Evolutionary conservation across 1,140 invertebrate species (phyloP).

Genomic region (Eriocheir sinensis): DNA sequence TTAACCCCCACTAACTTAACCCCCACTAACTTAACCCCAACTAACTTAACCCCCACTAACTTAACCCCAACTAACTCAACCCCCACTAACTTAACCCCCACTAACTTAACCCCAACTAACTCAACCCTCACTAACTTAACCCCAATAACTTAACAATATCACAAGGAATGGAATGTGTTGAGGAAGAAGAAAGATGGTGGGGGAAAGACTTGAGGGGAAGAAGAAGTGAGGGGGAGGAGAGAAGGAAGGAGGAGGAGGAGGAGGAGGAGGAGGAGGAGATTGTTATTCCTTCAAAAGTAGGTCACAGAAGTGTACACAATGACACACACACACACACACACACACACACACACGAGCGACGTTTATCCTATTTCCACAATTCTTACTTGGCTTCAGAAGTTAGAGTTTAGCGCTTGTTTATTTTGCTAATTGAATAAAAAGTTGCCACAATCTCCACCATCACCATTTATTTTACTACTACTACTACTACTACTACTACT

Average conservation of each 20-base stretch:
- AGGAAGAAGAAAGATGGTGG: not conserved
- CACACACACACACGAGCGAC: slow-evolving; percentile 8
- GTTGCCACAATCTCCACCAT: not conserved
- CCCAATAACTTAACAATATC: too few species aligned
- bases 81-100: too few species aligned
- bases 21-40: too few species aligned
- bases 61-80: too few species aligned
- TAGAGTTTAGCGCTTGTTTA: too few species aligned
- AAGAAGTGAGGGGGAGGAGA: not conserved
- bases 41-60: too few species aligned
- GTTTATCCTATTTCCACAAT: not conserved
- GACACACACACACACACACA: too few species aligned
- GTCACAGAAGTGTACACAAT: not conserved
- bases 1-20: too few species aligned
- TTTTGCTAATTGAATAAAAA: not conserved
- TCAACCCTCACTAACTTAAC: too few species aligned
- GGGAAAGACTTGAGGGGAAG: not conserved
- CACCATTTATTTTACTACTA: not conserved
- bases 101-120: too few species aligned
- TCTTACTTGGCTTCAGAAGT: not conserved
- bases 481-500: not conserved
- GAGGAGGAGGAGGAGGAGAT: not conserved
- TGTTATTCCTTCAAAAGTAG: not conserved
- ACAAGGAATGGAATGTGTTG: not conserved
- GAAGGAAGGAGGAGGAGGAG: not conserved